phyloP scores from a whole-genome alignment of 2,113 vertebrate species.

The Cinclus mexicanus region DNA sequence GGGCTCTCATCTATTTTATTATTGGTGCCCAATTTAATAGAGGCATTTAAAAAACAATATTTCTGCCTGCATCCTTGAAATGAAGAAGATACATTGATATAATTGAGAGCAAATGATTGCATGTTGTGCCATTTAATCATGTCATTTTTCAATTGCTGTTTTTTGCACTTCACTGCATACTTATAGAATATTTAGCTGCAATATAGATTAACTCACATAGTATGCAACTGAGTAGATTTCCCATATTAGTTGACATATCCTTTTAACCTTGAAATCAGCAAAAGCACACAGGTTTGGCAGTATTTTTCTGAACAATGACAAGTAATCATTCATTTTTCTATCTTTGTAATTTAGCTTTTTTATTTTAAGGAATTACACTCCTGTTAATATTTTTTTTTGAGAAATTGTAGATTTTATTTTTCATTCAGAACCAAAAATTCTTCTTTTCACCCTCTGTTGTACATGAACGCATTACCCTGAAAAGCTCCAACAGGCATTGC shows the following conservation, averaged over 20 bases:
- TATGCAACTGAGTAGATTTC: conserved; percentile 61
- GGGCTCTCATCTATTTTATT: conserved; percentile 84
- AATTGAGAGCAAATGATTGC: conserved; percentile 86
- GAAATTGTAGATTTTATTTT: conserved; percentile 7
- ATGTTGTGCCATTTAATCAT: conserved; percentile 85
- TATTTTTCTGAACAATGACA: conserved; percentile 62
- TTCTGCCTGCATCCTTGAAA: conserved; percentile 82
- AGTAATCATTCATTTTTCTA: conserved; percentile 56
- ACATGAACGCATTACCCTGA: neutral
- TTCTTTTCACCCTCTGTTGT: neutral
- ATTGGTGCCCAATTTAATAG: conserved; percentile 84
- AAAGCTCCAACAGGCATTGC: neutral
- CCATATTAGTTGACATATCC: conserved; percentile 57
- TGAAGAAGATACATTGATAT: conserved; percentile 85
- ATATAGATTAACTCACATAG: conserved; percentile 73
- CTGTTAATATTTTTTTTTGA: conserved; percentile 7
- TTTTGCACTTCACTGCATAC: conserved; percentile 79
- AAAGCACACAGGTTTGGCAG: conserved; percentile 47
- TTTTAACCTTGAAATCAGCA: conserved; percentile 72
- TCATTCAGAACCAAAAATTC: neutral
- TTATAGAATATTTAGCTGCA: conserved; percentile 82
- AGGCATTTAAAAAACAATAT: conserved; percentile 88
- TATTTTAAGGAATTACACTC: conserved; percentile 44
- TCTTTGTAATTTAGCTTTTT: conserved; percentile 25
- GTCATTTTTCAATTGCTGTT: conserved; percentile 85